Evolutionary conservation across 2,113 vertebrate species (phyloP).

Genomic region (Synchiropus splendidus): DNA sequence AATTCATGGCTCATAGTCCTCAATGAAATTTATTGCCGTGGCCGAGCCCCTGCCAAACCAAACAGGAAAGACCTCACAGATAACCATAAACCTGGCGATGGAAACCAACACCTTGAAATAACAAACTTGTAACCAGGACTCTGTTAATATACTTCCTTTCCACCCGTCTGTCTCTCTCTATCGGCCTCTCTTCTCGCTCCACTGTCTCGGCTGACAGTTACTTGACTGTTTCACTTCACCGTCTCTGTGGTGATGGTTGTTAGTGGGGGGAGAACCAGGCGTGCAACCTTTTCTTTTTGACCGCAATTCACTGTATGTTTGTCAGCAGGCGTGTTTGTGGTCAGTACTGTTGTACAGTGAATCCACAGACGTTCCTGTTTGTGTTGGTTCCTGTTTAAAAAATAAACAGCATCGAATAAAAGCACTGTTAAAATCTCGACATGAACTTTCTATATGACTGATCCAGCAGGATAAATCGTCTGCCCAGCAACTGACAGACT

Average conservation of each 20-base stretch:
- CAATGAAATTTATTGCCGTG: slow-evolving; percentile 55
- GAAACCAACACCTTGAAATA: slow-evolving; percentile 61
- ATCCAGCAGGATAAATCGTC: neutral
- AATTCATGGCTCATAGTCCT: slow-evolving; percentile 65
- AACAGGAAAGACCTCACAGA: slow-evolving; percentile 61
- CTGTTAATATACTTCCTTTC: slow-evolving; percentile 52
- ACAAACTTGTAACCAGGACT: slow-evolving; percentile 60
- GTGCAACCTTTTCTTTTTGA: slow-evolving; percentile 41
- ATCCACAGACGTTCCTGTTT: too few species aligned
- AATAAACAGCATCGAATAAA: too few species aligned
- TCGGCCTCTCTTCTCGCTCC: slow-evolving; percentile 41
- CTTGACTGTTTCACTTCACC: slow-evolving; percentile 61
- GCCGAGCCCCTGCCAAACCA: slow-evolving; percentile 51
- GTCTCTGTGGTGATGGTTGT: slow-evolving; percentile 50
- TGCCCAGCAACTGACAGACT: slow-evolving; percentile 49
- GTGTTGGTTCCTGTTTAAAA: too few species aligned
- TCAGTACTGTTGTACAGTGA: slow-evolving; percentile 46
- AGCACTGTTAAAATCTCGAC: too few species aligned
- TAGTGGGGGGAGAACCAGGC: slow-evolving; percentile 42
- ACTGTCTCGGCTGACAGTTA: slow-evolving; percentile 60
- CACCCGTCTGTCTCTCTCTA: slow-evolving; percentile 9
- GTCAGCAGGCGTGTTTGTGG: slow-evolving; percentile 44
- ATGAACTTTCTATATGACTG: too few species aligned
- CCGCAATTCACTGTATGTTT: slow-evolving; percentile 41
- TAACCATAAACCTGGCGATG: slow-evolving; percentile 50